These are phyloP conservation scores for Cecropterus lyciades DNA, from an alignment of 1,140 invertebrate species.

Conservation along the genomic window DNA sequence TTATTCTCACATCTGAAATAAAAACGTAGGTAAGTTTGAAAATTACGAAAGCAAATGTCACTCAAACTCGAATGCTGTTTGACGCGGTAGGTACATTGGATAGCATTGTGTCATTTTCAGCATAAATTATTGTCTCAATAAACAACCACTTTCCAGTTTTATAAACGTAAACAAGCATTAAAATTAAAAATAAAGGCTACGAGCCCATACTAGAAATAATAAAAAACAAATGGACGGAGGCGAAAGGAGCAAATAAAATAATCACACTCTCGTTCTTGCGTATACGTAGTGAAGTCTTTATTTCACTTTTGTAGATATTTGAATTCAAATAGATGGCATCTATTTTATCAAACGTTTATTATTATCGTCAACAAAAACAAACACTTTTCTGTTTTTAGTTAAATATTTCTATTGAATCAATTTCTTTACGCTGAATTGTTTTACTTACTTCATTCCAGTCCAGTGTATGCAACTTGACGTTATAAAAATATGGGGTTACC, in stretches of 20 bases:
- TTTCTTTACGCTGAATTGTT: conserved; percentile 15
- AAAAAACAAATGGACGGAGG: conserved; percentile 1
- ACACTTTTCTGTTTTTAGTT: conserved; percentile 3
- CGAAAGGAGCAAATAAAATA: not conserved
- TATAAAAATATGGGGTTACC: conserved; percentile 13
- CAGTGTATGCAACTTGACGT: conserved; percentile 18
- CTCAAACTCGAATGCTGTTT: conserved; percentile 22
- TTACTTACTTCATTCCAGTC: conserved; percentile 18
- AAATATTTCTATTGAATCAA: not conserved
- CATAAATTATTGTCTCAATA: not conserved
- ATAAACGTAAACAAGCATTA: not conserved
- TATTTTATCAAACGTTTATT: not conserved
- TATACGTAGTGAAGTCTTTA: not conserved
- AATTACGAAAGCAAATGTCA: conserved; percentile 35
- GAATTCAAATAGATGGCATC: not conserved
- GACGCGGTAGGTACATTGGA: conserved; percentile 21
- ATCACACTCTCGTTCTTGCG: conserved; percentile 16
- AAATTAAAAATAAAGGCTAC: not conserved
- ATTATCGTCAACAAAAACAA: not conserved
- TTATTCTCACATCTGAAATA: conserved; percentile 74
- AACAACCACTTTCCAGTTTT: not conserved
- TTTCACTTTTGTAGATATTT: no score
- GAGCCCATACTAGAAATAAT: not conserved
- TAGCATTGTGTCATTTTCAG: conserved; percentile 1
- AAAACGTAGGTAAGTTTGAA: conserved; percentile 49